Conservation (phyloP, 2,888 invertebrate genomes). For the Zele albiditarsus region DNA sequence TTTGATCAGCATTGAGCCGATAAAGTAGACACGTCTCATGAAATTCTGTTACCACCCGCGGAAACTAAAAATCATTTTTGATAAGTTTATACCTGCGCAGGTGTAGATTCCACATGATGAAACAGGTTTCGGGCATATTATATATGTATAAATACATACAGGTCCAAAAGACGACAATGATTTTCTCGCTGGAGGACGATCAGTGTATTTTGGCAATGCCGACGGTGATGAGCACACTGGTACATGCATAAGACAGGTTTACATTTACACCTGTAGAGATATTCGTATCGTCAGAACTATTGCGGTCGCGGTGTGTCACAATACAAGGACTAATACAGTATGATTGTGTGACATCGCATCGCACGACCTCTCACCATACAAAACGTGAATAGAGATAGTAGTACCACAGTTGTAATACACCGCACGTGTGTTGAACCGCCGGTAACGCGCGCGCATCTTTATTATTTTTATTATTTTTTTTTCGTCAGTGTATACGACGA, state of each 20-base stretch:
- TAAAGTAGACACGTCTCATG: neutral
- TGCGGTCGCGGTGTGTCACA: neutral
- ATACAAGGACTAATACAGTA: neutral
- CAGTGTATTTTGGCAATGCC: neutral
- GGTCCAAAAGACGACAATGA: neutral
- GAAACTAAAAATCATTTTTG: neutral
- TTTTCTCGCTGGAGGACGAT: neutral
- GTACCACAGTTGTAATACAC: neutral
- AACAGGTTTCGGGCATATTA: neutral
- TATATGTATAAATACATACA: neutral
- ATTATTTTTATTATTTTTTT: neutral
- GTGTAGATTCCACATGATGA: neutral
- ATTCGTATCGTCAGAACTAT: neutral
- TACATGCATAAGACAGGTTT: neutral
- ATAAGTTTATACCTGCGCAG: constrained; percentile 9
- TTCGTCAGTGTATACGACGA: neutral
- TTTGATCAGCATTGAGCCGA: neutral
- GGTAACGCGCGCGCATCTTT: neutral
- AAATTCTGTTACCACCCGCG: neutral
- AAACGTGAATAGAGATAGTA: neutral
- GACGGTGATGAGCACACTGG: neutral
- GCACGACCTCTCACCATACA: neutral
- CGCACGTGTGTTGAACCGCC: neutral
- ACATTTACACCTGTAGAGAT: neutral
- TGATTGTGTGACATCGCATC: neutral